Conservation (phyloP, 2,113 vertebrate species). For the Illadopsis cleaveri region DNA sequence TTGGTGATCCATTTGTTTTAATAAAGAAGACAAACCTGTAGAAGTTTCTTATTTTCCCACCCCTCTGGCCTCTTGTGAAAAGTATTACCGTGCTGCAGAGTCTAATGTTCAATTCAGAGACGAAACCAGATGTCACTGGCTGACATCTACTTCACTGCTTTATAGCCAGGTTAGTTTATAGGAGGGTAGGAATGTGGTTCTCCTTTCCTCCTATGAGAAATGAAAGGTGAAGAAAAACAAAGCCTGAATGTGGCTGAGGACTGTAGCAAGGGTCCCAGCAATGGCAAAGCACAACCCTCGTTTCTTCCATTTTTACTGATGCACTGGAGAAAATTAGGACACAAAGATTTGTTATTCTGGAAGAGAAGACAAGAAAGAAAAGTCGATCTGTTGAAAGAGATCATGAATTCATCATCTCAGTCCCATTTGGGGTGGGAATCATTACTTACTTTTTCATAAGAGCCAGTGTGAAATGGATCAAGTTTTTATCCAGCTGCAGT, state of each 20-base stretch:
- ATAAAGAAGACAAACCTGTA: constrained; percentile 57
- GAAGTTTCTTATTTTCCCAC: constrained; percentile 39
- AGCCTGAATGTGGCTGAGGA: not conserved
- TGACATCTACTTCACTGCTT: constrained; percentile 8
- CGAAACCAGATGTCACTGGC: not conserved
- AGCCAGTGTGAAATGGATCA: not conserved
- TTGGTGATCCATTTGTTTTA: constrained; percentile 59
- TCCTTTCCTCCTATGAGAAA: not conserved
- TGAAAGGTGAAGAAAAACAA: not conserved
- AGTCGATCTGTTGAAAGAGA: not conserved
- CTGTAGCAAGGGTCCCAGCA: not conserved
- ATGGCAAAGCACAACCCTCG: not conserved
- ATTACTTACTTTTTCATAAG: not conserved
- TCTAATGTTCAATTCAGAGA: not conserved
- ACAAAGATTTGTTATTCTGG: not conserved
- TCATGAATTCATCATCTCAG: not conserved
- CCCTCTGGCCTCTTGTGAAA: constrained; percentile 23
- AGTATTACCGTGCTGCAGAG: not conserved
- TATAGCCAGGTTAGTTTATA: not conserved
- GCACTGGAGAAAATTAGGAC: not conserved
- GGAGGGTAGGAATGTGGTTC: not conserved
- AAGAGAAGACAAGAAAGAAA: not conserved
- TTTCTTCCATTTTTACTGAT: not conserved
- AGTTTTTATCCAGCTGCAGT: not conserved
- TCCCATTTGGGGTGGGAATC: not conserved